These are phyloP conservation scores for Muscina levida DNA, from an alignment of 2,888 invertebrate species.

Conservation along the genomic window DNA sequence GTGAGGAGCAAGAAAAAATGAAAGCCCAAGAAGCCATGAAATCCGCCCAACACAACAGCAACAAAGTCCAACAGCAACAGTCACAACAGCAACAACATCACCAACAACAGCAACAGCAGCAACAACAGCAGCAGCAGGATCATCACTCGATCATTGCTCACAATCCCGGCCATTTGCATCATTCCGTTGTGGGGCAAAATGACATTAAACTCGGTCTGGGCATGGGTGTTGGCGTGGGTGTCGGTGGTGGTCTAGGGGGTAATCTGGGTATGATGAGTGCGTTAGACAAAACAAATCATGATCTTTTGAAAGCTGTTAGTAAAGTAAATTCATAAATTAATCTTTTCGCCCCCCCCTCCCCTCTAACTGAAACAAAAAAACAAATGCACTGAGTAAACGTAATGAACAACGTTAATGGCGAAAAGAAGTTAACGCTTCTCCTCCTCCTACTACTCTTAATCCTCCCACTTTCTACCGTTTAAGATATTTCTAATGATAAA, in stretches of 20 bases:
- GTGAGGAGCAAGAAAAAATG: slow-evolving; percentile 94
- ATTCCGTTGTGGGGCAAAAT: slow-evolving; percentile 80
- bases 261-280: slow-evolving; percentile 80
- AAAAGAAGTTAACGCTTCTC: neutral
- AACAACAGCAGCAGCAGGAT: slow-evolving; percentile 75
- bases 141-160: slow-evolving; percentile 79
- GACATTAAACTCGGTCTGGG: slow-evolving; percentile 80
- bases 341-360: slow-evolving; percentile 25
- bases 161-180: slow-evolving; percentile 80
- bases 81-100: slow-evolving; percentile 77
- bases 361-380: slow-evolving; percentile 33
- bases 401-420: slow-evolving; percentile 31
- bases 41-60: slow-evolving; percentile 90
- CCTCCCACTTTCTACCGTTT: neutral
- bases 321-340: slow-evolving; percentile 80
- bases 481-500: slow-evolving; percentile 35
- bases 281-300: slow-evolving; percentile 79
- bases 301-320: slow-evolving; percentile 80
- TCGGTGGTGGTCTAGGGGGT: slow-evolving; percentile 77
- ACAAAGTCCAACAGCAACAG: slow-evolving; percentile 77
- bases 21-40: slow-evolving; percentile 94
- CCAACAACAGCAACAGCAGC: slow-evolving; percentile 74
- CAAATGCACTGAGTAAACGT: slow-evolving; percentile 53
- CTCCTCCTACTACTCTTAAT: neutral
- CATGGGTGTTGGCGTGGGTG: slow-evolving; percentile 77